phyloP scores from a whole-genome alignment of 1,140 invertebrate species.

The Magallana ariakensis region DNA sequence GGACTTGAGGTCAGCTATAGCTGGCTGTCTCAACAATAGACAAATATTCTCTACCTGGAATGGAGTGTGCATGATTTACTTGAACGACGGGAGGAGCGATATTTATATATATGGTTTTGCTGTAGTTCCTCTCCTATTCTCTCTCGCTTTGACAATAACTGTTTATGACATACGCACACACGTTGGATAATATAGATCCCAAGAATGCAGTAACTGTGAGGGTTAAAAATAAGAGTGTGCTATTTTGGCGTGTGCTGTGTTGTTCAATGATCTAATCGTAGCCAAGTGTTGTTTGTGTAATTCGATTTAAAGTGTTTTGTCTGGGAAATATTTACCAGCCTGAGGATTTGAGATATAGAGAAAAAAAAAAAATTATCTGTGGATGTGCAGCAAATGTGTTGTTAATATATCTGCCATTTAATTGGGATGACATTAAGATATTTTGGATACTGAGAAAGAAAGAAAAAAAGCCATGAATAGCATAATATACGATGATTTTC shows the following conservation, averaged over 20 bases:
- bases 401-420: background rate
- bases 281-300: slow-evolving; percentile 11
- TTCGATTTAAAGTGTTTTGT: slow-evolving; percentile 22
- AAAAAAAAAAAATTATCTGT: background rate
- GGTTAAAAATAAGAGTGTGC: slow-evolving; percentile 6
- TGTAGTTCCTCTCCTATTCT: background rate
- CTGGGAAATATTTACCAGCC: slow-evolving; percentile 34
- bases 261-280: slow-evolving; percentile 26
- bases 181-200: slow-evolving; percentile 26
- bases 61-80: slow-evolving; percentile 30
- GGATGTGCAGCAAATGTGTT: background rate
- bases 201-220: slow-evolving; percentile 29
- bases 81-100: background rate
- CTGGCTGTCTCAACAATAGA: slow-evolving; percentile 25
- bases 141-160: background rate
- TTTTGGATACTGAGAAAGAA: background rate
- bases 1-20: background rate
- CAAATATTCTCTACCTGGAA: slow-evolving; percentile 6
- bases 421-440: background rate
- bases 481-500: slow-evolving; percentile 22
- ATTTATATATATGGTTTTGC: slow-evolving; percentile 16
- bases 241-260: background rate
- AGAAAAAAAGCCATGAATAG: background rate
- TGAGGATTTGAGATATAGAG: background rate
- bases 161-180: slow-evolving; percentile 23